These are phyloP conservation scores for Chaetops frenatus DNA, from an alignment of 2,113 vertebrate genomes.

Conservation along the genomic window DNA sequence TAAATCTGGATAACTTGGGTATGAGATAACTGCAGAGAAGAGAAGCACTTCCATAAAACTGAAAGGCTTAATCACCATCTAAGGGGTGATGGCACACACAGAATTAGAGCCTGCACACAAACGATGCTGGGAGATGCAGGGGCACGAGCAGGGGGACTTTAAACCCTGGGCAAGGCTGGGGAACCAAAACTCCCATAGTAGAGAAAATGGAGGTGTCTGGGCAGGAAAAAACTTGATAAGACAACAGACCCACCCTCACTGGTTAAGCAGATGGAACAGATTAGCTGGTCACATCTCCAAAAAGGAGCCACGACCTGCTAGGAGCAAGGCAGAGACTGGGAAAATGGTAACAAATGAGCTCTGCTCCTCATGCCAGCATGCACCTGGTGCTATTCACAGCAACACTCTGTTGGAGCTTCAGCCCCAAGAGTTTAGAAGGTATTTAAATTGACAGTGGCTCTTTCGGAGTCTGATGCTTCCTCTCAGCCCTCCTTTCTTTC, in stretches of 20 bases:
- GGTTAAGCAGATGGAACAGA: not conserved
- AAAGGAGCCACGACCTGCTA: not conserved
- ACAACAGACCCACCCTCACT: not conserved
- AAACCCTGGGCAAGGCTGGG: not conserved
- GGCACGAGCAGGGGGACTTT: not conserved
- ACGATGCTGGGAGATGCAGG: fast-evolving
- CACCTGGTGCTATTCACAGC: not conserved
- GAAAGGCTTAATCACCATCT: not conserved
- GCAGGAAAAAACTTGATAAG: not conserved
- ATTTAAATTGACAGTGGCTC: not conserved
- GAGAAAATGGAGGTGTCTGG: not conserved
- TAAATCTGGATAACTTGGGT: not conserved
- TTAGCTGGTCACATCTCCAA: not conserved
- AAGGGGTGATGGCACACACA: not conserved
- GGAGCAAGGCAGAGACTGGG: not conserved
- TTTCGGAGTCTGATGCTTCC: not conserved
- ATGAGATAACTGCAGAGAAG: not conserved
- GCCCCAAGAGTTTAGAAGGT: not conserved
- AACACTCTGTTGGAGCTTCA: not conserved
- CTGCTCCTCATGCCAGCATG: not conserved
- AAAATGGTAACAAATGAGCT: fast-evolving
- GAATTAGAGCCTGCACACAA: not conserved
- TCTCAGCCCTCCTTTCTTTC: not conserved
- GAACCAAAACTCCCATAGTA: not conserved
- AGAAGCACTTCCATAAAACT: not conserved